A percentile compares a stretch with the other conserved stretches of the same genome.
These are phyloP conservation scores for Heloderma charlesbogerti DNA, from an alignment of 2,113 vertebrate species.

Conservation along the genomic window DNA sequence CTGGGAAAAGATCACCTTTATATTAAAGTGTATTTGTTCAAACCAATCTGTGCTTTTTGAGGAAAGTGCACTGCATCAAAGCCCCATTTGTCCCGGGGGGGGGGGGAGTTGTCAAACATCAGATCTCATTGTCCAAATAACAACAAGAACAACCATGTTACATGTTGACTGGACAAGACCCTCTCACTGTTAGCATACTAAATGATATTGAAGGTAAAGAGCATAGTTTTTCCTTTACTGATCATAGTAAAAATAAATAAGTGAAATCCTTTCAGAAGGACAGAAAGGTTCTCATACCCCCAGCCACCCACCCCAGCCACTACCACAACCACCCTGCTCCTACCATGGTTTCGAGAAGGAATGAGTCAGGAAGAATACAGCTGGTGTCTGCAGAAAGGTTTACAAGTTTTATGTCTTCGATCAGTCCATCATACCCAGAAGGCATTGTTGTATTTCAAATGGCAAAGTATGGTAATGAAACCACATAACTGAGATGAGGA, in stretches of 20 bases:
- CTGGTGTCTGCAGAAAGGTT: rapidly evolving
- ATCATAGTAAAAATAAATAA: neutral
- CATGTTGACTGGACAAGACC: neutral
- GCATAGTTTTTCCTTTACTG: neutral
- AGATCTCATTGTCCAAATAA: neutral
- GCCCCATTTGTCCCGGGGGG: neutral
- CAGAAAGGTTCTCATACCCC: neutral
- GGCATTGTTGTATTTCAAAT: neutral
- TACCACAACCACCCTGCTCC: neutral
- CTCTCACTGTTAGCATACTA: neutral
- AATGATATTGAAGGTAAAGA: neutral
- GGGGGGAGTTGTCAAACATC: neutral
- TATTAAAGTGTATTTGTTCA: neutral
- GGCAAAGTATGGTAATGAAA: neutral
- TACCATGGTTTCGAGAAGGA: neutral
- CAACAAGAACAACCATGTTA: neutral
- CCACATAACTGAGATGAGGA: neutral
- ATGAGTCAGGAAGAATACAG: neutral
- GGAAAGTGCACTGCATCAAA: neutral
- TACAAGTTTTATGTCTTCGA: neutral
- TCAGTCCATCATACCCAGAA: neutral
- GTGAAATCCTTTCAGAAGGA: conserved; percentile 2
- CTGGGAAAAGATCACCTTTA: neutral
- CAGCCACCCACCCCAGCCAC: too few relatives aligned
- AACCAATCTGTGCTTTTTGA: neutral